phyloP scores from a whole-genome alignment of 2,888 invertebrate genomes.

The Schizotus pectinicornis region DNA sequence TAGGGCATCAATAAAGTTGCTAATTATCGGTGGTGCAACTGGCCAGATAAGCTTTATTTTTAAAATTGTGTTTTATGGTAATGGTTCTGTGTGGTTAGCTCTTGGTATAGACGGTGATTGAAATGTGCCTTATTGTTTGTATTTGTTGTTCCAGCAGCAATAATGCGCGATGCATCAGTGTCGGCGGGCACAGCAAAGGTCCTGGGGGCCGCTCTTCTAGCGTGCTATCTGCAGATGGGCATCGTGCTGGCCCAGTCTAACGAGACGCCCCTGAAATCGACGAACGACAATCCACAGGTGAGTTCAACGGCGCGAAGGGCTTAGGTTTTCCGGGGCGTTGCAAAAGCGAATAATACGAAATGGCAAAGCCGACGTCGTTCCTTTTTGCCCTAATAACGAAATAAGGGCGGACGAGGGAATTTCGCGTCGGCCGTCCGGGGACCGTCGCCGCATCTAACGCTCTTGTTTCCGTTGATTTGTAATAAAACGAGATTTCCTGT shows the following conservation, averaged over 20 bases:
- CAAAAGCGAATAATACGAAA: slow-evolving; percentile 22
- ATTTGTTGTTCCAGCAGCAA: slow-evolving; percentile 44
- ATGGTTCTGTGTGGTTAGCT: neutral
- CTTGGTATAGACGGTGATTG: neutral
- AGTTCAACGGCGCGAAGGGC: slow-evolving; percentile 14
- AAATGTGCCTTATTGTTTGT: neutral
- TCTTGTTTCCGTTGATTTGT: too few relatives aligned
- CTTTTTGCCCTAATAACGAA: neutral
- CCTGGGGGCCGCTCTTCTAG: slow-evolving; percentile 46
- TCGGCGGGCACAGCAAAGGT: slow-evolving; percentile 42
- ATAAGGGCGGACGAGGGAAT: neutral
- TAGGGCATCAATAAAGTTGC: too few relatives aligned
- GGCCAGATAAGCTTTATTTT: too few relatives aligned
- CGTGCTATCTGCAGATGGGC: slow-evolving; percentile 44
- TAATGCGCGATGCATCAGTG: slow-evolving; percentile 48
- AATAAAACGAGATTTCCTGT: too few relatives aligned
- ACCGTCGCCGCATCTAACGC: too few relatives aligned
- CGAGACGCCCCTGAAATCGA: slow-evolving; percentile 42
- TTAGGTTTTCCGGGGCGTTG: slow-evolving; percentile 2
- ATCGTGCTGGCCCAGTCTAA: slow-evolving; percentile 39
- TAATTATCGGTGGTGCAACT: too few relatives aligned
- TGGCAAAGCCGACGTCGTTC: slow-evolving; percentile 4
- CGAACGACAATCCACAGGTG: slow-evolving; percentile 49
- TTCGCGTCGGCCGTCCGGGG: too few relatives aligned
- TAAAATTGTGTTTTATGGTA: too few relatives aligned